Percentiles rank a stretch among this genome's conserved stretches.
Evolutionary conservation across 2,888 invertebrate species (phyloP).

Genomic region (Cylindroiulus punctatus): DNA sequence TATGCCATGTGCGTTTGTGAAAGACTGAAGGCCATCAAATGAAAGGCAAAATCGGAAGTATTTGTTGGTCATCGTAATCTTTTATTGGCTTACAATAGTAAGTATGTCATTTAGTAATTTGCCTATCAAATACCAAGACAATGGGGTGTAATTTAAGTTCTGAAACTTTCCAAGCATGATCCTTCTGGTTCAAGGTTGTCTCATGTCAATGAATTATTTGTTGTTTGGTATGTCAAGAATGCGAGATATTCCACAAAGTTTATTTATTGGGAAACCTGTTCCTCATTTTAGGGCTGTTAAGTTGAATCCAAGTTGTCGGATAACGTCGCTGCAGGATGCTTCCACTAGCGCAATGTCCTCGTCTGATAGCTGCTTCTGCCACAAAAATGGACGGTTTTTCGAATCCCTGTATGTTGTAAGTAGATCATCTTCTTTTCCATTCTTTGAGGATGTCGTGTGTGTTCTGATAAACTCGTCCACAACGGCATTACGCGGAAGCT

Average conservation of each 20-base stretch:
- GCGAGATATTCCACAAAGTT: neutral
- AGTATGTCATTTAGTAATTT: no score
- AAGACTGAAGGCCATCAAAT: no score
- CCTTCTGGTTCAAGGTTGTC: no score
- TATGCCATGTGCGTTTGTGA: no score
- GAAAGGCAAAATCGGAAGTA: no score
- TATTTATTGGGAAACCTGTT: neutral
- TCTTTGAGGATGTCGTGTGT: neutral
- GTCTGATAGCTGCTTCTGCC: conserved; percentile 78
- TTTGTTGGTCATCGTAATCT: no score
- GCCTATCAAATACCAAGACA: no score
- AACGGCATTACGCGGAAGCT: neutral
- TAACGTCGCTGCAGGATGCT: conserved; percentile 46
- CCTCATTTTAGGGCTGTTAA: neutral
- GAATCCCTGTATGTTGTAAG: conserved; percentile 88
- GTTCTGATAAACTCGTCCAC: conserved; percentile 48
- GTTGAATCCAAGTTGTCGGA: conserved; percentile 38
- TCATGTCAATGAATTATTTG: no score
- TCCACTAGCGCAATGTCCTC: conserved; percentile 47
- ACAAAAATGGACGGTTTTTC: conserved; percentile 84
- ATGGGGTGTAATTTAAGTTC: no score
- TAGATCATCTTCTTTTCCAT: conserved; percentile 70
- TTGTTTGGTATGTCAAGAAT: no score
- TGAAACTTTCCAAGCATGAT: no score
- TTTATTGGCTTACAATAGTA: no score